Percentiles rank a stretch among this genome's conserved stretches.
Conservation (phyloP, 2,888 invertebrate species). For the Aromia moschata region DNA sequence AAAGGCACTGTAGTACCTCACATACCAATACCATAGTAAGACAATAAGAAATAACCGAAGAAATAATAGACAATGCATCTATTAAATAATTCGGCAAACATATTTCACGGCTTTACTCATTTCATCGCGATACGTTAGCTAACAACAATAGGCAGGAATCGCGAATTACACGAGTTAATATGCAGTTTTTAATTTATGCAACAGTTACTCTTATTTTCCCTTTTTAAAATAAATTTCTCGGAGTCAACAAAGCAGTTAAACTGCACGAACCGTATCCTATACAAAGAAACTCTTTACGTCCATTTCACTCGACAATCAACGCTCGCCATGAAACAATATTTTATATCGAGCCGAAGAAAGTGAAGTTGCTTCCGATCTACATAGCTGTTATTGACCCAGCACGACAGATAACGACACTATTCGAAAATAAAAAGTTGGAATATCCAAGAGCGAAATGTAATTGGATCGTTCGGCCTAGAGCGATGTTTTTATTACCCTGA, state of each 20-base stretch:
- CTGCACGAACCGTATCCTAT: not conserved
- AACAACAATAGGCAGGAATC: no score
- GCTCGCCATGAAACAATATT: not conserved
- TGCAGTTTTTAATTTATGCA: not conserved
- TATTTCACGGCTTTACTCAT: no score
- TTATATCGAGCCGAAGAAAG: not conserved
- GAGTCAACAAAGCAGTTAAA: not conserved
- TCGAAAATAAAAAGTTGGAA: not conserved
- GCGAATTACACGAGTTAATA: no score
- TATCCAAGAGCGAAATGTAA: not conserved
- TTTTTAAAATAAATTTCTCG: not conserved
- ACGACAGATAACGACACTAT: not conserved
- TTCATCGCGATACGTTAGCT: no score
- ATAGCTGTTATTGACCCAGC: not conserved
- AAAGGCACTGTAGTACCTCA: no score
- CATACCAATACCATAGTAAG: no score
- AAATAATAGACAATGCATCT: no score
- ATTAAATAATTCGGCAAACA: no score
- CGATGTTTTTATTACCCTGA: not conserved
- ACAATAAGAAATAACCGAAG: no score
- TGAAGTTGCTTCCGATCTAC: not conserved
- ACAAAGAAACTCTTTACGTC: not conserved
- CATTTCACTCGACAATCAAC: not conserved
- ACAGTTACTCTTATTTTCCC: not conserved
- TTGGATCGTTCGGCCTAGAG: not conserved